phyloP scores from a whole-genome alignment of 1,140 invertebrate genomes.

The Drosophila mojavensis region DNA sequence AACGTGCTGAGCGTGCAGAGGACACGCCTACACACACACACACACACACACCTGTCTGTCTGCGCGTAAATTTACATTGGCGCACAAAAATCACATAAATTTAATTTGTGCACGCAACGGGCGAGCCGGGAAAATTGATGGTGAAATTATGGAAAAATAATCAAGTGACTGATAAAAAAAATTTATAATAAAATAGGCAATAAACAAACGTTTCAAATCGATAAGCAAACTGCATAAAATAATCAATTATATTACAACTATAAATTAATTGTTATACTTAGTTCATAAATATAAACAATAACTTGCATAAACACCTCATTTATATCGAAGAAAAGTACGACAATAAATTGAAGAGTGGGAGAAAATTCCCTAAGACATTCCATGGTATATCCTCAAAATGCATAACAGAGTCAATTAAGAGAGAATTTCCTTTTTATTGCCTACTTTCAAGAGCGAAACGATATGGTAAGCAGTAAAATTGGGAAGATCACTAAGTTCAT shows the following conservation, averaged over 20 bases:
- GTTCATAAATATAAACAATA: no score
- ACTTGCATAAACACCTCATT: no score
- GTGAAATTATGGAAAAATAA: slow-evolving; percentile 70
- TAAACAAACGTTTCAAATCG: no score
- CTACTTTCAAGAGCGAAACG: slow-evolving; percentile 16
- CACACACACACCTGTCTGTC: slow-evolving; percentile 24
- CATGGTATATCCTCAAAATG: not conserved
- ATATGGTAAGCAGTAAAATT: no score
- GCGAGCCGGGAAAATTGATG: slow-evolving; percentile 51
- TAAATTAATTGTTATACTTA: no score
- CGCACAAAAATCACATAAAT: slow-evolving; percentile 75
- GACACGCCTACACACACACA: slow-evolving; percentile 42
- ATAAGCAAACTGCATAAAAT: no score
- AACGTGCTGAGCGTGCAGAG: slow-evolving; percentile 76
- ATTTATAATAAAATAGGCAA: not conserved
- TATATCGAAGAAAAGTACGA: no score
- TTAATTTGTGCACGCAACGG: slow-evolving; percentile 58
- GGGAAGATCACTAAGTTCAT: no score
- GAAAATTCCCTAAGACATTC: not conserved
- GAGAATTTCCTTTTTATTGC: slow-evolving; percentile 3
- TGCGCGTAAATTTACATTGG: slow-evolving; percentile 65
- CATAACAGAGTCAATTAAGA: not conserved
- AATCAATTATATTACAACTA: no score
- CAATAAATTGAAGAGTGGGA: no score
- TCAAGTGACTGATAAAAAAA: slow-evolving; percentile 32